Conservation (phyloP, 2,113 vertebrate species). For the Polyodon spathula region DNA sequence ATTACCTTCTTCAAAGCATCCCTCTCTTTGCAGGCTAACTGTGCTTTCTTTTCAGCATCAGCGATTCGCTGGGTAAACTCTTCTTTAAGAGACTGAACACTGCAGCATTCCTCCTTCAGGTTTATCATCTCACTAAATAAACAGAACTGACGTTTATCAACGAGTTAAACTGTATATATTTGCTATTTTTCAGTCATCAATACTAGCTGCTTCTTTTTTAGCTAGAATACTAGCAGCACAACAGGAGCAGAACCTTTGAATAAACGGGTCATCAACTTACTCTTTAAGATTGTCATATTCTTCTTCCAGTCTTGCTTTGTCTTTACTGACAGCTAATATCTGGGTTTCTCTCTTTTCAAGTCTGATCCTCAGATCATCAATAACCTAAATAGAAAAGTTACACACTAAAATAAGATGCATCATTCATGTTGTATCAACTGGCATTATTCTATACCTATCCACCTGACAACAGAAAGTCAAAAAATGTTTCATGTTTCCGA, state of each 20-base stretch:
- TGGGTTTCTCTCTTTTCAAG: slow-evolving; percentile 90
- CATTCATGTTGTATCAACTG: too few species aligned
- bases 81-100: slow-evolving; percentile 81
- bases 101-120: slow-evolving; percentile 84
- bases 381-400: slow-evolving; percentile 52
- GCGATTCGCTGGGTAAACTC: slow-evolving; percentile 95
- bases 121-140: slow-evolving; percentile 79
- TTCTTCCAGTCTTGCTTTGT: slow-evolving; percentile 87
- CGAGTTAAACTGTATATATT: too few species aligned
- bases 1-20: slow-evolving; percentile 91
- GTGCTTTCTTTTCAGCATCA: slow-evolving; percentile 87
- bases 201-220: too few species aligned
- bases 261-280: slow-evolving; percentile 57
- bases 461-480: too few species aligned
- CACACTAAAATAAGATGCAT: not conserved
- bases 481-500: too few species aligned
- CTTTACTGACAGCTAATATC: slow-evolving; percentile 84
- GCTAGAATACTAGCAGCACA: too few species aligned
- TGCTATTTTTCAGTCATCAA: too few species aligned
- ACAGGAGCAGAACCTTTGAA: too few species aligned
- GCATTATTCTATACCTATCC: too few species aligned
- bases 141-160: too few species aligned
- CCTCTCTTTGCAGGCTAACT: slow-evolving; percentile 90
- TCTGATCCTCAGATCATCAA: slow-evolving; percentile 76
- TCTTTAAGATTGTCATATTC: slow-evolving; percentile 92